phyloP scores from a whole-genome alignment of 1,140 invertebrate genomes.

The Riptortus pedestris region DNA sequence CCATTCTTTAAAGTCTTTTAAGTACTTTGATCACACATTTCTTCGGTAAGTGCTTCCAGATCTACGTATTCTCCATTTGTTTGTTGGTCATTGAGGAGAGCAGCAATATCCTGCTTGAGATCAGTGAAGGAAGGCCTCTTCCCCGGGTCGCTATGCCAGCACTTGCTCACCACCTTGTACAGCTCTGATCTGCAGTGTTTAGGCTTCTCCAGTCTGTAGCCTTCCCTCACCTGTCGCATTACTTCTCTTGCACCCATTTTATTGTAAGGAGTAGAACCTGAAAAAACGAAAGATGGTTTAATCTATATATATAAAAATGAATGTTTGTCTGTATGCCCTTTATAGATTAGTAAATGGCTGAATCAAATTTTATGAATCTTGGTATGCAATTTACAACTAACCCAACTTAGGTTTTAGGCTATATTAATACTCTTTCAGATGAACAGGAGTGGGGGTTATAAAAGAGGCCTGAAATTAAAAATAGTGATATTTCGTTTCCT shows the following conservation, averaged over 20 bases:
- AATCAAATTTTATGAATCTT: no score
- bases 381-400: slow-evolving; percentile 4
- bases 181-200: slow-evolving; percentile 63
- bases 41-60: slow-evolving; percentile 56
- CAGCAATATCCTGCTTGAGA: slow-evolving; percentile 55
- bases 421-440: no score
- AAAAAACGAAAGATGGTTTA: no score
- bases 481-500: no score
- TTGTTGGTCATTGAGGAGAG: slow-evolving; percentile 56
- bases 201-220: slow-evolving; percentile 61
- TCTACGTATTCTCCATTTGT: slow-evolving; percentile 63
- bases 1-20: no score
- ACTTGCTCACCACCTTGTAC: slow-evolving; percentile 60
- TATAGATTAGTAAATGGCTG: no score
- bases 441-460: no score
- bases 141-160: slow-evolving; percentile 64
- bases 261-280: slow-evolving; percentile 71
- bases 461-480: no score
- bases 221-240: slow-evolving; percentile 60
- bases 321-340: no score
- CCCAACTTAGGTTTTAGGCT: background rate
- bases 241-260: slow-evolving; percentile 68
- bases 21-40: slow-evolving; percentile 28
- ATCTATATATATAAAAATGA: no score
- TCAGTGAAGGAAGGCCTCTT: slow-evolving; percentile 59